Percentiles rank a stretch among this genome's conserved stretches.
These are phyloP conservation scores for Microtus ochrogaster DNA, from an alignment of 2,113 vertebrate genomes.

Conservation along the genomic window DNA sequence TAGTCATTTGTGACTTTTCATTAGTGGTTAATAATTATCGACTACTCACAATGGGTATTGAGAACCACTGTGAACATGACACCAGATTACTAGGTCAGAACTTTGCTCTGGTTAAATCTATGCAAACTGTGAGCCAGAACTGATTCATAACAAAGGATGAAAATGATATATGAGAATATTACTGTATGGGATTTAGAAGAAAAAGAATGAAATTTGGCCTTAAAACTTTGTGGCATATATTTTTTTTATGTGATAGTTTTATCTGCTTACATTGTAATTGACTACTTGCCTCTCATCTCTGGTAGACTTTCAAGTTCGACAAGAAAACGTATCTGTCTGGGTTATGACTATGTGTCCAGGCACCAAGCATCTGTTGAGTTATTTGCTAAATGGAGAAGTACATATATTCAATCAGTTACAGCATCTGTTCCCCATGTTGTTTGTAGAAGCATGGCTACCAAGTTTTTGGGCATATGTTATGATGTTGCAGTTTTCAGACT, in stretches of 20 bases:
- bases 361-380: conserved; percentile 17
- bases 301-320: background rate
- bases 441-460: background rate
- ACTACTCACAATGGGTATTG: conserved; percentile 11
- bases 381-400: conserved; percentile 36
- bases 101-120: conserved; percentile 29
- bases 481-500: conserved; percentile 55
- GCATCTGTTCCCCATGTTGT: background rate
- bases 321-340: background rate
- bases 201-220: conserved; percentile 22
- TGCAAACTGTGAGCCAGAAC: background rate
- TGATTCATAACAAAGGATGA: conserved; percentile 37
- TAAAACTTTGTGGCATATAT: conserved; percentile 27
- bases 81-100: conserved; percentile 2
- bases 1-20: conserved; percentile 61
- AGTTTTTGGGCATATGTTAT: conserved; percentile 30
- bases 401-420: background rate
- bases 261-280: background rate
- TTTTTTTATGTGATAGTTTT: conserved; percentile 34
- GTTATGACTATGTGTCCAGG: background rate
- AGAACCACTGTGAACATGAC: background rate
- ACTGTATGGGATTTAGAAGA: background rate
- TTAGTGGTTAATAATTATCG: conserved; percentile 60
- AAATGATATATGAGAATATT: conserved; percentile 9
- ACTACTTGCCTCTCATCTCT: conserved; percentile 18